These are phyloP conservation scores for Amphiprion percula DNA, from an alignment of 2,113 vertebrate species.

Conservation along the genomic window DNA sequence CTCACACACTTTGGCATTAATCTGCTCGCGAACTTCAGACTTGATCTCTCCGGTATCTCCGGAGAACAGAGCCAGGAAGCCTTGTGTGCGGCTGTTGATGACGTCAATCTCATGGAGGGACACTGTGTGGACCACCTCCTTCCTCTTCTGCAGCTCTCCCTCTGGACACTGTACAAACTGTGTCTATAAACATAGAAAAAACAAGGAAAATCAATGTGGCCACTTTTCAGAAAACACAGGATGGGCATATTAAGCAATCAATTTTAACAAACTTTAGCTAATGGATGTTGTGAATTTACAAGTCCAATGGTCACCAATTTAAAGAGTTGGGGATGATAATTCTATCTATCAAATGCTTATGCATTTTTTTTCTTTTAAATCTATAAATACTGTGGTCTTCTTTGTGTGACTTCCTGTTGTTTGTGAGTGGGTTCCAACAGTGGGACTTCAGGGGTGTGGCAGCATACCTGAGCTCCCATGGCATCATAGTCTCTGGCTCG, in stretches of 20 bases:
- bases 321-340: neutral
- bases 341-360: neutral
- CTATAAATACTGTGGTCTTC: neutral
- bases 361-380: no score
- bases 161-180: conserved; percentile 97
- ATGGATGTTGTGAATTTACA: neutral
- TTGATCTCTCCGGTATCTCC: conserved; percentile 96
- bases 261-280: no score
- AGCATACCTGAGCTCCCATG: conserved; percentile 92
- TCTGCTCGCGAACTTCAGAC: conserved; percentile 94
- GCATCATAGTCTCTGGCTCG: conserved; percentile 94
- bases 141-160: conserved; percentile 95
- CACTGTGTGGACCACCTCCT: conserved; percentile 95
- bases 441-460: neutral
- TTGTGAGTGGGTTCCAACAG: neutral
- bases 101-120: conserved; percentile 95
- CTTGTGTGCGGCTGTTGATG: conserved; percentile 96
- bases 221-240: no score
- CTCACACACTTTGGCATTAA: conserved; percentile 95
- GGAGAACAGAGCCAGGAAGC: conserved; percentile 95
- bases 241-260: no score
- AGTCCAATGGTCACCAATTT: no score
- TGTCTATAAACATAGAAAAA: conserved; percentile 78
- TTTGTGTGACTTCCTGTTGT: neutral
- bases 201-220: neutral